phyloP scores from a whole-genome alignment of 2,113 vertebrate genomes.

The Ahaetulla prasina region DNA sequence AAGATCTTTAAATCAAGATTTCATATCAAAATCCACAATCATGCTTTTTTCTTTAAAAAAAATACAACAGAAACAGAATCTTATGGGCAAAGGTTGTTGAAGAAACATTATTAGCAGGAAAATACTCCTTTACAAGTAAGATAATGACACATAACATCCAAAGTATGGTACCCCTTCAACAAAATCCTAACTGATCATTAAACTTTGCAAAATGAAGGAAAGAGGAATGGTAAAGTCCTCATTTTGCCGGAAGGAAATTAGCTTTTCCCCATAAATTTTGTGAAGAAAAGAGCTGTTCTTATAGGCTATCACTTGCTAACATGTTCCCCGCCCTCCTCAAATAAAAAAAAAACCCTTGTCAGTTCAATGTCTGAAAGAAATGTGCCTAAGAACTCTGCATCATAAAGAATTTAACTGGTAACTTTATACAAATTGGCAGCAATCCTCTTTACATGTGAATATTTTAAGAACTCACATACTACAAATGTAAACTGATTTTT shows the following conservation, averaged over 20 bases:
- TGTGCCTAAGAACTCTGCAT: slow-evolving; percentile 4
- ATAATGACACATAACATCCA: neutral
- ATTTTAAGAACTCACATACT: neutral
- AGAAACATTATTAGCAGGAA: neutral
- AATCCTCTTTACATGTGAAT: neutral
- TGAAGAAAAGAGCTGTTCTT: neutral
- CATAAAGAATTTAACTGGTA: slow-evolving; percentile 30
- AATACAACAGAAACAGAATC: neutral
- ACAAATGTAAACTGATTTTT: neutral
- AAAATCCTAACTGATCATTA: neutral
- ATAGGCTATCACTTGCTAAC: neutral
- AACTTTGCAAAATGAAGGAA: neutral
- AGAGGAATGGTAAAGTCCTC: rapidly evolving
- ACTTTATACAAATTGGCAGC: slow-evolving; percentile 19
- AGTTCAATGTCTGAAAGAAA: slow-evolving; percentile 17
- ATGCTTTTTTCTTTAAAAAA: neutral
- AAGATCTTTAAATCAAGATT: neutral
- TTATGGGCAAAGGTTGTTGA: neutral
- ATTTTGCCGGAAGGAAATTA: neutral
- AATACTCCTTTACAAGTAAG: neutral
- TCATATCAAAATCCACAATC: neutral
- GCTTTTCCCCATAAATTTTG: neutral
- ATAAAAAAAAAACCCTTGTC: neutral
- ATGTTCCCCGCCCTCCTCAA: neutral
- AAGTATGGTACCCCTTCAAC: neutral